Conservation (phyloP, 2,113 vertebrate genomes). For the Pelecanus crispus region DNA sequence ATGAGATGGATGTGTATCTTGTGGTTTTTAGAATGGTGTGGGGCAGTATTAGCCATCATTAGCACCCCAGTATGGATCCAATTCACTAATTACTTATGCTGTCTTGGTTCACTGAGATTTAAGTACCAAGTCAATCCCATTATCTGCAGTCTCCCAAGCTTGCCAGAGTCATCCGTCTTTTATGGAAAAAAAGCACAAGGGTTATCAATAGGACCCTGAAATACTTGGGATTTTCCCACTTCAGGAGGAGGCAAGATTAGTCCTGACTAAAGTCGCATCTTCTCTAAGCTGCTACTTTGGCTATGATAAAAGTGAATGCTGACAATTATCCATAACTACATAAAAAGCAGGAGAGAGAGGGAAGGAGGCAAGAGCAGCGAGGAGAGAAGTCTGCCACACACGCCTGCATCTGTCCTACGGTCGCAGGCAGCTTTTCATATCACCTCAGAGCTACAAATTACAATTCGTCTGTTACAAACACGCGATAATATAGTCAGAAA, state of each 20-base stretch:
- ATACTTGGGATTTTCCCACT: slow-evolving; percentile 79
- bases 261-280: slow-evolving; percentile 70
- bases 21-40: slow-evolving; percentile 75
- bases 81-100: slow-evolving; percentile 96
- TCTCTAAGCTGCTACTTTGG: slow-evolving; percentile 73
- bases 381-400: slow-evolving; percentile 25
- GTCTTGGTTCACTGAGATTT: slow-evolving; percentile 96
- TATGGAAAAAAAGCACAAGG: slow-evolving; percentile 79
- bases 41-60: slow-evolving; percentile 92
- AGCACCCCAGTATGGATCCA: slow-evolving; percentile 92
- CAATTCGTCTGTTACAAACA: slow-evolving; percentile 73
- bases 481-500: slow-evolving; percentile 72
- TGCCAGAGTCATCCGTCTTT: slow-evolving; percentile 83
- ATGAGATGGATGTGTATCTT: slow-evolving; percentile 79
- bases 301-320: slow-evolving; percentile 76
- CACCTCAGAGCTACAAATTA: slow-evolving; percentile 73
- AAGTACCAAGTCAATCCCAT: slow-evolving; percentile 96
- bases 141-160: slow-evolving; percentile 93
- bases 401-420: slow-evolving; percentile 47
- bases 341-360: slow-evolving; percentile 34
- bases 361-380: background rate
- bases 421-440: slow-evolving; percentile 59
- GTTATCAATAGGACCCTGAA: slow-evolving; percentile 84
- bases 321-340: slow-evolving; percentile 75
- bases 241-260: slow-evolving; percentile 76